A percentile compares a stretch with the other conserved stretches of the same genome.
Conservation (phyloP, 2,113 vertebrate genomes). For the Bubo blakistoni region DNA sequence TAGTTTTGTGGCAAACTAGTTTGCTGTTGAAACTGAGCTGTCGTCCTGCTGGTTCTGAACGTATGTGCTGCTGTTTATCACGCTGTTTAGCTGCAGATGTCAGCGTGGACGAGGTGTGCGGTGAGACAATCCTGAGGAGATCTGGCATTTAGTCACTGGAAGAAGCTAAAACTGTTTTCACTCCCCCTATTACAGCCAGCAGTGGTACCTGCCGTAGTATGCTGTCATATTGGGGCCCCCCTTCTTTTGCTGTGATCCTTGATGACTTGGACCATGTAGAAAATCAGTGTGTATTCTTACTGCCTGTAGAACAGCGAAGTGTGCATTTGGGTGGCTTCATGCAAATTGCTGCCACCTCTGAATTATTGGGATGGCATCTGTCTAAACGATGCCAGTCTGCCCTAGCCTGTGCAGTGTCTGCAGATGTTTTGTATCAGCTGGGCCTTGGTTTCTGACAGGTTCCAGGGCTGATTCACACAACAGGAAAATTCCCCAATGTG, state of each 20-base stretch:
- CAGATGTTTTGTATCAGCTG: neutral
- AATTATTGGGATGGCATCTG: neutral
- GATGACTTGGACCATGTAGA: neutral
- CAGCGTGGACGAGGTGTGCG: neutral
- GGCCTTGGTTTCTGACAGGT: neutral
- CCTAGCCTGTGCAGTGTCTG: neutral
- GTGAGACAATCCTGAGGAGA: neutral
- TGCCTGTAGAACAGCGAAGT: neutral
- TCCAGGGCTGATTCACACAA: neutral
- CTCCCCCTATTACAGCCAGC: neutral
- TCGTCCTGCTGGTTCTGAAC: neutral
- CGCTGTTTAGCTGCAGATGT: neutral
- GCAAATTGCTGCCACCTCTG: neutral
- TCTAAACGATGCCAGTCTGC: neutral
- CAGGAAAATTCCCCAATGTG: neutral
- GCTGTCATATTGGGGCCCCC: neutral
- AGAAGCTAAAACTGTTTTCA: neutral
- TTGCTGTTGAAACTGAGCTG: neutral
- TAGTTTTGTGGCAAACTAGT: neutral
- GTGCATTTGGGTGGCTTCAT: neutral
- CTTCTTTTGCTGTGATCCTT: neutral
- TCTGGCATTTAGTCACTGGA: neutral
- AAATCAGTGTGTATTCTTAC: neutral
- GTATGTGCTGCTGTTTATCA: neutral
- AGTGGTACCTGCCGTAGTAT: accelerated